Evolutionary conservation across 2,888 invertebrate species (phyloP), one percentile per base, ranked within the genome.

Genomic region (Terebella lapidaria): DNA sequence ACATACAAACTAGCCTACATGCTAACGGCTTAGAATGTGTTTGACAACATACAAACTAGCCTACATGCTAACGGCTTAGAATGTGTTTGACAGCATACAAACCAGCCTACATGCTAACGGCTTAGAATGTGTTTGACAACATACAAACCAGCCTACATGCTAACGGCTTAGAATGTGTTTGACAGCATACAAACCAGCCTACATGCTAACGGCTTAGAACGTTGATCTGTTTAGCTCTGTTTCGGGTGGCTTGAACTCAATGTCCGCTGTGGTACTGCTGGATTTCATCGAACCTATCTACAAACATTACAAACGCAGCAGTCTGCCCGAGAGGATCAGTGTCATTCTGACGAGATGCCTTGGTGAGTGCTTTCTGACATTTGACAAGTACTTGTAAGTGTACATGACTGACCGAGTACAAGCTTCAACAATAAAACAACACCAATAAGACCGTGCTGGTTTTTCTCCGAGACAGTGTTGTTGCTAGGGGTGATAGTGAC

Each of bases 241-340:
- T 10, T 94, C 94, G 0, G 90, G 92, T 26, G 93, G 93, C 0
- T 81, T 94, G 58, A 94, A 94, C 75, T 93, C 94, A 0, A 81
- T 94, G 63, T 89, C 94, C 0, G 92, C 94, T 1, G 89, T 94
- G 29, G 89, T 90, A 1, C 88, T 91, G 74, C 90, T 93, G 80
- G 94, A 95, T 80, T 84, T 94, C 62, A 84, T 91, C 0, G 86
- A 85, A 26, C 89, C 90, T n/a, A 84, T 60, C 4, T 85, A 89
- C 59, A 86, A 87, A 42, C 85, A 89, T 28, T 86, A 86, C 63
- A 80, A 90, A 64, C 66, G 60, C 1, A 47, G 25, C 2, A 57
- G 65, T 2, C 59, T 62, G 0, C 46, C 88, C 0, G 87, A 89
- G 54, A 82, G 86, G 22, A 88, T 86, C 74, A 91, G 89, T 42